A percentile compares a stretch with the other conserved stretches of the same genome.
phyloP scores from a whole-genome alignment of 2,888 invertebrate species.

The Phoenoteleia sp. region DNA sequence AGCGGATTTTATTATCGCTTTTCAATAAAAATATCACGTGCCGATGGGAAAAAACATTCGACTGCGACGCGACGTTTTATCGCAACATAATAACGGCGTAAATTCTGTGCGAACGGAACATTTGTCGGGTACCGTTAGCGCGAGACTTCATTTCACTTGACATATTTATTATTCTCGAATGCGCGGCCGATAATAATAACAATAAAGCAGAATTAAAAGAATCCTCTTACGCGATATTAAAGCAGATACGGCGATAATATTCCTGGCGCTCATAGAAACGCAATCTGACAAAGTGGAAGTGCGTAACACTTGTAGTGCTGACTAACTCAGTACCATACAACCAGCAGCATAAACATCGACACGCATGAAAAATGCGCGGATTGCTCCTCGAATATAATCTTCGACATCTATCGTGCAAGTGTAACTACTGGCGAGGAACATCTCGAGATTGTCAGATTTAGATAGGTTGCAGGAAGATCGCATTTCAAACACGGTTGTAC shows the following conservation, averaged over 20 bases:
- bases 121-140: constrained; percentile 35
- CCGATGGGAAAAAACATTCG: neutral
- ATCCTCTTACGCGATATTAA: constrained; percentile 54
- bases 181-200: constrained; percentile 28
- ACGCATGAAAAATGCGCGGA: constrained; percentile 64
- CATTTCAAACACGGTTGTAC: constrained; percentile 64
- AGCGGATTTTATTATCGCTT: constrained; percentile 19
- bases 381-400: constrained; percentile 67
- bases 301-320: constrained; percentile 62
- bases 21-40: constrained; percentile 34
- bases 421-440: constrained; percentile 62
- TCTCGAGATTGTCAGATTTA: constrained; percentile 65
- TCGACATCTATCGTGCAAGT: constrained; percentile 70
- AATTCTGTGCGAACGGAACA: neutral
- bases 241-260: constrained; percentile 59
- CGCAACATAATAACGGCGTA: constrained; percentile 15
- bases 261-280: constrained; percentile 57
- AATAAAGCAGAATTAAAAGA: constrained; percentile 32
- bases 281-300: constrained; percentile 63
- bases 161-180: constrained; percentile 48
- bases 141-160: constrained; percentile 42
- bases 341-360: constrained; percentile 61
- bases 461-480: constrained; percentile 66
- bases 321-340: constrained; percentile 58
- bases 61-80: constrained; percentile 4